phyloP scores from a whole-genome alignment of 2,113 vertebrate species.

The Amazona guildingii region DNA sequence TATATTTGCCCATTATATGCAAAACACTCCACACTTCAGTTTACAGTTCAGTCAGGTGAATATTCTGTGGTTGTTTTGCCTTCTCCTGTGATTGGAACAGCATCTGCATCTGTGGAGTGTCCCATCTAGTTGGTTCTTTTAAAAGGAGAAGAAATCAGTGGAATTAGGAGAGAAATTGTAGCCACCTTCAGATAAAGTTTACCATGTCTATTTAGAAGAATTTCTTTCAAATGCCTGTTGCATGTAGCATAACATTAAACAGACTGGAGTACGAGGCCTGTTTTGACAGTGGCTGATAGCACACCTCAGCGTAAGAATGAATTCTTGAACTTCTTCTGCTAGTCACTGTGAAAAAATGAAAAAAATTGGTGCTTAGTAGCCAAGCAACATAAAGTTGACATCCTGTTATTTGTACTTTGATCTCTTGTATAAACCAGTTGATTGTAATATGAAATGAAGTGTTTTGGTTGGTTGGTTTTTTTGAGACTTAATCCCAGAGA shows the following conservation, averaged over 20 bases:
- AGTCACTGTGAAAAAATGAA: background rate
- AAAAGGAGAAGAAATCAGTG: background rate
- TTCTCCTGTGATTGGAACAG: background rate
- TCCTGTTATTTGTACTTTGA: conserved; percentile 24
- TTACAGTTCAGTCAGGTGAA: background rate
- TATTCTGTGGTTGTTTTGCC: fast-evolving
- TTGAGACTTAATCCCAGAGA: background rate
- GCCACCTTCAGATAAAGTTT: background rate
- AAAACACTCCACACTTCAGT: background rate
- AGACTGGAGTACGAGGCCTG: background rate
- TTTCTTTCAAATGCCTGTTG: background rate
- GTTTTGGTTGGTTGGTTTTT: background rate
- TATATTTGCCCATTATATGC: background rate
- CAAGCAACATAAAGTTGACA: background rate
- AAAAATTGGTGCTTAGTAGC: background rate
- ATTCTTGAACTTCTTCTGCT: conserved; percentile 18
- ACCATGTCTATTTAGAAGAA: background rate
- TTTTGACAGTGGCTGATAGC: background rate
- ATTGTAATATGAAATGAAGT: conserved; percentile 8
- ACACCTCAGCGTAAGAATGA: background rate
- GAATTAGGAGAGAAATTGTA: background rate
- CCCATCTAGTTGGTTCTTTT: background rate
- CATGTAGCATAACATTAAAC: background rate
- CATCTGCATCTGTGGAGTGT: background rate
- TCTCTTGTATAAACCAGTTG: background rate